A percentile compares a stretch with the other conserved stretches of the same genome.
Conservation (phyloP, 2,113 vertebrate genomes). For the Copsychus sechellarum region DNA sequence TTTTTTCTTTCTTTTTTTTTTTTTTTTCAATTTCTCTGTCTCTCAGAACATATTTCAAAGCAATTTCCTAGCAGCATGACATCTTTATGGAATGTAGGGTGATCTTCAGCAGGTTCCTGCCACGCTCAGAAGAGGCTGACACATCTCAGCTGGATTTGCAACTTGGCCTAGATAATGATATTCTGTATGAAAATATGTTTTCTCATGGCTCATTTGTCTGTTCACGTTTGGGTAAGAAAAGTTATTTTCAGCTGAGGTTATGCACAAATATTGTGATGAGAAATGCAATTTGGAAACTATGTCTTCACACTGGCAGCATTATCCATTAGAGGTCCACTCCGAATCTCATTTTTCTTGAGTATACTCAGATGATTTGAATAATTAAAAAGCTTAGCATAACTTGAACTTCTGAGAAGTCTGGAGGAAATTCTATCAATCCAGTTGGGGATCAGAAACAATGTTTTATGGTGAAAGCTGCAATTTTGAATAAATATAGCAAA, state of each 20-base stretch:
- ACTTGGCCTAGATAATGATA: not conserved
- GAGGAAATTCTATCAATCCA: not conserved
- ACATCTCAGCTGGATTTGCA: not conserved
- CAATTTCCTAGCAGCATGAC: not conserved
- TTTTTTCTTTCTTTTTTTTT: no score
- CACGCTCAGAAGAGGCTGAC: not conserved
- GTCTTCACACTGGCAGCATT: not conserved
- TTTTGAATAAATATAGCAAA: not conserved
- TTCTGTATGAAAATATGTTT: not conserved
- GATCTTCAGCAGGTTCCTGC: not conserved
- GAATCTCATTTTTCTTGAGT: not conserved
- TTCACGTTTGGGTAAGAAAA: not conserved
- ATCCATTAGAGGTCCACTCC: not conserved
- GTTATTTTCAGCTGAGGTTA: conserved; percentile 1
- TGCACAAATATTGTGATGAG: not conserved
- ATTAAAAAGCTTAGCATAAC: not conserved
- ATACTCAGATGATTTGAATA: not conserved
- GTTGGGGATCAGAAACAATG: not conserved
- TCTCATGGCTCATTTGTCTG: not conserved
- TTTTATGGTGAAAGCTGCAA: not conserved
- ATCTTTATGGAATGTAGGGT: not conserved
- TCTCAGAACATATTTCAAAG: not conserved
- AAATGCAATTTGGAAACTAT: not conserved
- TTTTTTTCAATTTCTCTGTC: not conserved
- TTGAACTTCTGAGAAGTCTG: not conserved